Evolutionary conservation across 2,797 vertebrate species (phyloP), one percentile per base, ranked within the genome.

Genomic region (Melanotaenia parkinsoni): DNA sequence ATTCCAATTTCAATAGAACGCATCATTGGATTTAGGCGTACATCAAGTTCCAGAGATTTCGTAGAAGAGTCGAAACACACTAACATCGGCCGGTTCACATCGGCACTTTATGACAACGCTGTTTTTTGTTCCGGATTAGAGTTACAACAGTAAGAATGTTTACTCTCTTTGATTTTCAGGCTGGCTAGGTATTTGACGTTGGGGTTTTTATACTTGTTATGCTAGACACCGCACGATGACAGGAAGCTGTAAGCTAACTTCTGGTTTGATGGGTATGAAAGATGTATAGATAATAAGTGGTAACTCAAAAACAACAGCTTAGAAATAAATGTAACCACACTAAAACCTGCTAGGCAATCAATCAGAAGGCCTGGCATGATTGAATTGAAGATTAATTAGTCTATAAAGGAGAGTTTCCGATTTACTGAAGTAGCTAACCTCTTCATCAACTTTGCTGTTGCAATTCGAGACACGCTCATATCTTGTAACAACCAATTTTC

Each of bases 201-300:
- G 33, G 66, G 66, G 30, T 24, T 10, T 1, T 13, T 22, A 30
- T 56, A 33, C 2, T 4, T 54, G 47, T 67, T 18, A 16, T 1
- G 9, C 63, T 58, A 18, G 18, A 20, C 26, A 51, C 7, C 24
- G 47, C 47, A 51, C 10, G 12, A 37, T 12, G 4, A 4, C 56
- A 45, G 22, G 26, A 58, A 35, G 86, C 71, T 86, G 5, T 58
- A 77, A 77, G 85, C 76, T 77, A 51, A 28, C 24, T 26, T 28
- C 56, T 5, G 22, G 1, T 56, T 24, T 14, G 26, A 50, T 30
- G 24, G 26, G 9, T 56, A 6, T 30, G 28, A 14, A 7, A 30
- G 4, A 57, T 32, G 53, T 7, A 8, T 30, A 14, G 13, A 16
- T 8, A 1, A 56, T 30, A 30, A 56, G 13, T 9, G 8, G 28